Conservation (phyloP, 2,797 vertebrate genomes). For the Eulemur coronatus region DNA sequence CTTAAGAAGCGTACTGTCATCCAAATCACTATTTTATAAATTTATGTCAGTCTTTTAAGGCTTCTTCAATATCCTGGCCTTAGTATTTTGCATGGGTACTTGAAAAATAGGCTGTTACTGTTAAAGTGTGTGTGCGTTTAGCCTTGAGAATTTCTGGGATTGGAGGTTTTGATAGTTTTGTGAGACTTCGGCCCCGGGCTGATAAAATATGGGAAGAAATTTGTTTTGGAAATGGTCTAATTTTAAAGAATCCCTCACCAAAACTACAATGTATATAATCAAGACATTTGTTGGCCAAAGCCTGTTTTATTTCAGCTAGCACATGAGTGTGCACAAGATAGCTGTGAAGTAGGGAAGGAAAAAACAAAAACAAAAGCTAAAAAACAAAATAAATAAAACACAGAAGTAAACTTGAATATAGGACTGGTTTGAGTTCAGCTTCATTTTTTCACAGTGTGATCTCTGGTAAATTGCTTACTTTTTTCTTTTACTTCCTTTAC, state of each 20-base stretch:
- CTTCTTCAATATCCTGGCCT: neutral
- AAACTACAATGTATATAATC: neutral
- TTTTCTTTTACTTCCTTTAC: neutral
- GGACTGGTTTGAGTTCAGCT: neutral
- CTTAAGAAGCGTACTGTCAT: neutral
- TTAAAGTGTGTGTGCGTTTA: neutral
- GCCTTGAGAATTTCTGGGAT: neutral
- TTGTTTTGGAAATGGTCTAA: constrained; percentile 26
- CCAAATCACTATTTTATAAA: neutral
- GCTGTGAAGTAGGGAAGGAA: neutral
- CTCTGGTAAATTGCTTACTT: neutral
- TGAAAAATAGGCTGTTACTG: neutral
- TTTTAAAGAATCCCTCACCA: neutral
- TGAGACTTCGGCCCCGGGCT: neutral
- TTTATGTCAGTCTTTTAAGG: neutral
- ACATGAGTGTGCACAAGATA: neutral
- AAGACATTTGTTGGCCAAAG: neutral
- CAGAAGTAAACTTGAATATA: neutral
- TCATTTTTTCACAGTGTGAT: neutral
- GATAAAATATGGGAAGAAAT: neutral
- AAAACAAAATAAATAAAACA: neutral
- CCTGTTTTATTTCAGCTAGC: neutral
- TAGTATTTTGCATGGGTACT: neutral
- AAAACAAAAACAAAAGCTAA: neutral
- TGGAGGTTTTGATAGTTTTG: neutral